Evolutionary conservation across 2,888 invertebrate species (phyloP).

Genomic region (Ctenicera cuprea): DNA sequence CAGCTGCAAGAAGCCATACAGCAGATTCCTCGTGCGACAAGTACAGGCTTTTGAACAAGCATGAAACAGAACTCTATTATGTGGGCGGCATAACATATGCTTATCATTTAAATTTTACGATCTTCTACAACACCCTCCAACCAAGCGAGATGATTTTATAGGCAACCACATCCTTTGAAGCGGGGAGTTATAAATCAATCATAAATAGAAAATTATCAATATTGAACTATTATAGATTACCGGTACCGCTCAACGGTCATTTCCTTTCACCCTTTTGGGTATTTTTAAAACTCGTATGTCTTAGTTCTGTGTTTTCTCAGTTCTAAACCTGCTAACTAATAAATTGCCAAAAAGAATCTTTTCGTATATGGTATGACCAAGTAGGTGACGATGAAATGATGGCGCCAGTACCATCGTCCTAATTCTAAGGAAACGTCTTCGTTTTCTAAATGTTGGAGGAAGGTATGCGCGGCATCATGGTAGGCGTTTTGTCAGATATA

Average conservation of each 20-base stretch:
- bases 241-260: no score
- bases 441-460: not conserved
- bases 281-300: no score
- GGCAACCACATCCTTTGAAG: no score
- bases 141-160: no score
- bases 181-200: no score
- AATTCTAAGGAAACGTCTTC: not conserved
- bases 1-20: not conserved
- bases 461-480: no score
- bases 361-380: not conserved
- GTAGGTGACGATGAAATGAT: not conserved
- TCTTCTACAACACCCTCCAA: not conserved
- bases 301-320: no score
- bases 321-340: no score
- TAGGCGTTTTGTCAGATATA: conserved; percentile 9
- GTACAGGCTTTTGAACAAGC: conserved; percentile 3
- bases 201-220: no score
- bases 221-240: no score
- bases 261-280: no score
- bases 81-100: not conserved
- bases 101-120: not conserved
- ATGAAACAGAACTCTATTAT: not conserved
- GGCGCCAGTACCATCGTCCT: conserved; percentile 13
- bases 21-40: not conserved
- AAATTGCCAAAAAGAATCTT: no score